Base-by-base conservation (phyloP, 1,140 invertebrate genomes). In the Penaeus indicus region DNA sequence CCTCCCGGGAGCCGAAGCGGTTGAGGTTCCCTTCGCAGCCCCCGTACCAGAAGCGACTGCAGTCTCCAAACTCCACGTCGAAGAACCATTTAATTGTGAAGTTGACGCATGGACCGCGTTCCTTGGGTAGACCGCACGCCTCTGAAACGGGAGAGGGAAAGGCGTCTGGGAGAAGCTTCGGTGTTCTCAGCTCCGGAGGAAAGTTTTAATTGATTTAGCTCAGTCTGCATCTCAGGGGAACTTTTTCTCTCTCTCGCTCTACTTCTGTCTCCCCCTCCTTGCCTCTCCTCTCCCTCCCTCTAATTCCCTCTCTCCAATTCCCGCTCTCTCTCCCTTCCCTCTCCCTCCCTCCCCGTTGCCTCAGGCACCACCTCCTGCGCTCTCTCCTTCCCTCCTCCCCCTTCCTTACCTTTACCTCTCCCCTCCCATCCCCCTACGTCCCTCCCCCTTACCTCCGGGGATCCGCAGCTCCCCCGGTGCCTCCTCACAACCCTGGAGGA, bases 31-130 rank as follows among this genome's bases (percentile, higher is more conserved):
- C 98, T 0, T 96, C 96, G 92, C 97, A 98, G 54, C 97, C 97
- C 54, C 98, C 97, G 92, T 98, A 99, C 97, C 97, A 98, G 93
- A 99, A 99, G 77, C 97, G 94, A 0, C 96, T 96, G 92, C 98
- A 99, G 22, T 96, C 96, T n/a, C 97, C 97, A 92, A 98, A 98
- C 38, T 95, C 94, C 86, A 95, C 95, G 92, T 99, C 97, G 92
- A 96, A 99, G 94, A 95, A 98, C 96, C 97, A 98, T 62, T 89
- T 95, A 79, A 97, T 96, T 0, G 96, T 96, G 93, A 96, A 98
- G 92, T 98, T 96, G 38, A 95, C 93, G 92, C 97, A 98, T 1
- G 94, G 91, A 1, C 97, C 97, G 19, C 95, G 94, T 89, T 97
- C 97, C 90, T 95, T 96, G 0, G 95, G 93, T 80, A 97, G 92